phyloP scores from a whole-genome alignment of 1,140 invertebrate genomes.

The Formica selysi region DNA sequence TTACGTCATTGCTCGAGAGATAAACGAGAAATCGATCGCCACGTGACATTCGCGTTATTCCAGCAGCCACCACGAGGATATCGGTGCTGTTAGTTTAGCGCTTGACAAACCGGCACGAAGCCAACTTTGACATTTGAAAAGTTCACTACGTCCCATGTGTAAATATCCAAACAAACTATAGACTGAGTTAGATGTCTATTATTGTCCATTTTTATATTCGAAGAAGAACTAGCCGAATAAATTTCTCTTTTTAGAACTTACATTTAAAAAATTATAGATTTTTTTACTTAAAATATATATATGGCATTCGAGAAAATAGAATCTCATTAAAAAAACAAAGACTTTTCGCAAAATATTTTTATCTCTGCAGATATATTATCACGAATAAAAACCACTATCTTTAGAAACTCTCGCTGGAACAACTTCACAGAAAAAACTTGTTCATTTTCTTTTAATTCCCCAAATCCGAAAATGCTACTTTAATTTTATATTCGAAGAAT shows the following conservation, averaged over 20 bases:
- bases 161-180: constrained; percentile 7
- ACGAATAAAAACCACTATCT: neutral
- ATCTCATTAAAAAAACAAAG: neutral
- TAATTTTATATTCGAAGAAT: neutral
- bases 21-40: constrained; percentile 33
- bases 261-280: neutral
- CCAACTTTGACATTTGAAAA: constrained; percentile 55
- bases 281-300: neutral
- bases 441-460: constrained; percentile 29
- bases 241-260: neutral
- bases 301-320: neutral
- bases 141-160: neutral
- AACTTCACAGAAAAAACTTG: neutral
- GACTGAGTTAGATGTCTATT: neutral
- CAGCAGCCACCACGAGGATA: constrained; percentile 16
- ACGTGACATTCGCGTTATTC: constrained; percentile 47
- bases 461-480: neutral
- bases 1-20: constrained; percentile 36
- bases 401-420: neutral
- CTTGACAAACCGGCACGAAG: constrained; percentile 20
- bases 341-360: constrained; percentile 11
- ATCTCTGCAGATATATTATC: neutral
- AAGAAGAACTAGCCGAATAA: neutral
- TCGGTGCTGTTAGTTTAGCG: constrained; percentile 46
- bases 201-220: neutral